Percentiles rank a stretch among this genome's conserved stretches.
phyloP scores from a whole-genome alignment of 1,140 invertebrate genomes.

The Araneus ventricosus region DNA sequence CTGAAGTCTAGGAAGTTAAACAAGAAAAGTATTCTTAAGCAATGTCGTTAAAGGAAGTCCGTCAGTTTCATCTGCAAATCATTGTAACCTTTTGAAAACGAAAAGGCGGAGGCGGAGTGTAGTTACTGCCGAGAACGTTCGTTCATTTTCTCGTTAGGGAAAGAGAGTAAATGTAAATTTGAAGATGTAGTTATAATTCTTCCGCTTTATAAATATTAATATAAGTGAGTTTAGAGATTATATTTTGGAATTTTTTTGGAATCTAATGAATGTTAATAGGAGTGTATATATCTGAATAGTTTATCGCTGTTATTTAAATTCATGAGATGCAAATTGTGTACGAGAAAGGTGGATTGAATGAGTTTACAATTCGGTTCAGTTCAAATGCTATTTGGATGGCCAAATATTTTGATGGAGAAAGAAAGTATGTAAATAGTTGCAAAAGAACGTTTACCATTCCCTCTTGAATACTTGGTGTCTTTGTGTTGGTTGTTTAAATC shows the following conservation, averaged over 20 bases:
- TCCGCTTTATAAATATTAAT: slow-evolving; percentile 1
- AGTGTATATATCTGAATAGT: neutral
- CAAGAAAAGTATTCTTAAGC: too few species aligned
- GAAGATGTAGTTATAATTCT: neutral
- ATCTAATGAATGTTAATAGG: neutral
- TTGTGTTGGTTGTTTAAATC: too few species aligned
- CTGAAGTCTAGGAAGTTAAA: neutral
- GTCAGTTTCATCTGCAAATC: neutral
- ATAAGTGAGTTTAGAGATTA: neutral
- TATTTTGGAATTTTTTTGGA: neutral
- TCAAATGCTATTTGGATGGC: neutral
- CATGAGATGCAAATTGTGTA: neutral
- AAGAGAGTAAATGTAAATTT: neutral
- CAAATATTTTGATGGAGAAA: too few species aligned
- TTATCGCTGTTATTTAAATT: neutral
- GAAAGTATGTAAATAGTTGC: too few species aligned
- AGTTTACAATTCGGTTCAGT: neutral
- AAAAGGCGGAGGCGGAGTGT: neutral
- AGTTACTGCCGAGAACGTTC: neutral
- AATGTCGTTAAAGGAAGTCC: neutral
- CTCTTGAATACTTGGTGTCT: too few species aligned
- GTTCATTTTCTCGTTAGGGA: neutral
- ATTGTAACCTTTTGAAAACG: neutral
- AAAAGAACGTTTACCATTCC: too few species aligned
- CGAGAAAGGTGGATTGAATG: neutral